These are phyloP conservation scores for Tachycineta bicolor DNA, from an alignment of 2,113 vertebrate genomes.

Conservation along the genomic window DNA sequence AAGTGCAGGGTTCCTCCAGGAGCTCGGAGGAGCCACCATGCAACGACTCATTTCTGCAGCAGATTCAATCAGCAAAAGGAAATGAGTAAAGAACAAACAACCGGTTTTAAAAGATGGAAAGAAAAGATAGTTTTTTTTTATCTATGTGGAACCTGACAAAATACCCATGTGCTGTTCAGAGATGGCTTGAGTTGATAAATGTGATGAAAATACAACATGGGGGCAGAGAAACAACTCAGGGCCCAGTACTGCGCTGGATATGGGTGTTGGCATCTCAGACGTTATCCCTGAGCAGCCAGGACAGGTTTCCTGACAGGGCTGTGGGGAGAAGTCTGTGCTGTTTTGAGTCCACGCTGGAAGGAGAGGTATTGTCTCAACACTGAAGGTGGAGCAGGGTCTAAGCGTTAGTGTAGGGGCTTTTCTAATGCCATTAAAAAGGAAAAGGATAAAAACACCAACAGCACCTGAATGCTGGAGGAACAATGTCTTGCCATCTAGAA, in stretches of 20 bases:
- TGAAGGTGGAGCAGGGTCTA: neutral
- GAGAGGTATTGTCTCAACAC: neutral
- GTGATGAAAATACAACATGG: conserved; percentile 4
- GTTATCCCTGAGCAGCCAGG: neutral
- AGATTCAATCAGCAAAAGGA: conserved; percentile 14
- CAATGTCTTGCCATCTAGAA: neutral
- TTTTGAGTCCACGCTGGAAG: neutral
- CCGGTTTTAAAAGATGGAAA: neutral
- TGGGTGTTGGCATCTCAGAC: neutral
- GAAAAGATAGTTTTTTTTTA: neutral
- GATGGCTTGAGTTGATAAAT: neutral
- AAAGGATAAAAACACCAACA: neutral
- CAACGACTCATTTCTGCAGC: neutral
- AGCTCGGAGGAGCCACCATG: neutral
- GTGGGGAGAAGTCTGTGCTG: neutral
- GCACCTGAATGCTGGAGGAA: neutral
- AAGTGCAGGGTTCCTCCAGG: neutral
- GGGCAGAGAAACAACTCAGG: neutral
- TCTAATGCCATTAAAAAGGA: neutral
- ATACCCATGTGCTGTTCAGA: neutral
- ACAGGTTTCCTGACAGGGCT: neutral
- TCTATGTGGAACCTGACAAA: neutral
- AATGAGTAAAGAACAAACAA: conserved; percentile 3
- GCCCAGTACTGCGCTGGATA: neutral
- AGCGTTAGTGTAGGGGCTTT: neutral